Percentiles rank a stretch among this genome's conserved stretches.
phyloP scores from a whole-genome alignment of 2,113 vertebrate species.

The Guaruba guarouba region DNA sequence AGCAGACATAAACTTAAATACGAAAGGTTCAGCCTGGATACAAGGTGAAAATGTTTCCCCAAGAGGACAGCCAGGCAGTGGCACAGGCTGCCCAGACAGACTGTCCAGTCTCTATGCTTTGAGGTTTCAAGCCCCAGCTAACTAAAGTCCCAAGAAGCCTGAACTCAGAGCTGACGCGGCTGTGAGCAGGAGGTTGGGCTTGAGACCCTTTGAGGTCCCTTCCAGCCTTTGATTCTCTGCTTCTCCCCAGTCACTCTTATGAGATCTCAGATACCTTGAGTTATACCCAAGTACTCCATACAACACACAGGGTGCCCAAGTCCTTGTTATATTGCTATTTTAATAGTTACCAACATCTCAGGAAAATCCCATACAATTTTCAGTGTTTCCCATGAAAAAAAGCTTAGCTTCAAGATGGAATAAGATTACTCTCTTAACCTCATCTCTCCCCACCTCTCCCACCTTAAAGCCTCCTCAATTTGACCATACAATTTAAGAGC shows the following conservation, averaged over 20 bases:
- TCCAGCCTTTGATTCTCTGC: neutral
- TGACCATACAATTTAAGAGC: neutral
- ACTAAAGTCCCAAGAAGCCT: neutral
- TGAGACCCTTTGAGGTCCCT: neutral
- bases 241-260: neutral
- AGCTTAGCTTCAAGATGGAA: neutral
- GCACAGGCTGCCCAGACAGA: neutral
- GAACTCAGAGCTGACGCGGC: neutral
- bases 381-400: neutral
- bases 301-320: neutral
- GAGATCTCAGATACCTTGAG: rapidly evolving
- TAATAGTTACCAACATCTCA: neutral
- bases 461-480: neutral
- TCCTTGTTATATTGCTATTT: neutral
- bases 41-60: rapidly evolving
- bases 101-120: neutral
- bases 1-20: neutral
- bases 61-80: neutral
- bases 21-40: neutral
- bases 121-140: neutral
- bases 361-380: neutral
- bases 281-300: neutral
- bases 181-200: neutral
- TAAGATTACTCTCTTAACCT: neutral
- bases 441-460: neutral